These are phyloP conservation scores for Zapus hudsonius DNA, from an alignment of 2,113 vertebrate species.

Conservation along the genomic window DNA sequence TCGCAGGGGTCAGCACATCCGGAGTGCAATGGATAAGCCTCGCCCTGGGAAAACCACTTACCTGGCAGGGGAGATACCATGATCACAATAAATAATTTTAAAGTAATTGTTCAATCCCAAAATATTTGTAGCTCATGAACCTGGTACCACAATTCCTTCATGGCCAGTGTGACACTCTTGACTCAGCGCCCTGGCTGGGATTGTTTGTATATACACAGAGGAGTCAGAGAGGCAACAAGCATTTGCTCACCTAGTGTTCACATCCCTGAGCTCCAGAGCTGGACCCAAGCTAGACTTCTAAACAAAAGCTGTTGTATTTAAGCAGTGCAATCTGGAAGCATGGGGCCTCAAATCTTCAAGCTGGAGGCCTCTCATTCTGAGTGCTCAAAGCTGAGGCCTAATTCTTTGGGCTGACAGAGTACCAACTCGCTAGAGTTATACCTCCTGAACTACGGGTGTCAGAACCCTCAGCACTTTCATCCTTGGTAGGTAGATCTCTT, in stretches of 20 bases:
- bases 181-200: neutral
- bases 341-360: neutral
- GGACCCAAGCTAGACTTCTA: neutral
- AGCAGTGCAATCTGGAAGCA: neutral
- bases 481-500: neutral
- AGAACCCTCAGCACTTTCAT: neutral
- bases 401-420: neutral
- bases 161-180: neutral
- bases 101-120: neutral
- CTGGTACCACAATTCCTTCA: neutral
- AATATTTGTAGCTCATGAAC: neutral
- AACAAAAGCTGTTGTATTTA: neutral
- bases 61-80: no score
- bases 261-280: neutral
- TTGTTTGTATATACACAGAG: neutral
- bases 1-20: no score
- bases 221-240: neutral
- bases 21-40: no score
- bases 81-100: no score
- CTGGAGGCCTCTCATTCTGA: neutral
- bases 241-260: neutral
- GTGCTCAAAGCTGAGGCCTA: neutral
- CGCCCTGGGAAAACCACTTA: no score
- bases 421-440: neutral
- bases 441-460: neutral